phyloP scores from a whole-genome alignment of 2,888 invertebrate genomes.

The Heteromyza rotundicornis region DNA sequence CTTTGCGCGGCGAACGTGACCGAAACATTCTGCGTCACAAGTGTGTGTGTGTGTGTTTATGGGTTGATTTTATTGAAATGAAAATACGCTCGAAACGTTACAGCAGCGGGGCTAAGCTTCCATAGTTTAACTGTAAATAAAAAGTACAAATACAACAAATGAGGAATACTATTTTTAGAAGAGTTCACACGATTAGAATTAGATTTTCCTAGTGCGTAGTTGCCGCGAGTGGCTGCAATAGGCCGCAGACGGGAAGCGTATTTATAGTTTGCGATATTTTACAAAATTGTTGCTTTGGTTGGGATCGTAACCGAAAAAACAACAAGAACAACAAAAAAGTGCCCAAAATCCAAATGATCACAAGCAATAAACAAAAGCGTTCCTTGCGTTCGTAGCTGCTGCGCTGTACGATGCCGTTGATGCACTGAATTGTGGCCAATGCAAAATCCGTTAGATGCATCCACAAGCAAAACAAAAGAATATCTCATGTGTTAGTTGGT shows the following conservation, averaged over 20 bases:
- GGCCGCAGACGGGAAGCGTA: background rate
- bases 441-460: background rate
- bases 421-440: constrained; percentile 1
- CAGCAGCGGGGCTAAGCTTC: background rate
- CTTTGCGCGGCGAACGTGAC: constrained; percentile 13
- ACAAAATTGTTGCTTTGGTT: background rate
- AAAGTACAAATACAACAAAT: background rate
- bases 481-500: constrained; percentile 15
- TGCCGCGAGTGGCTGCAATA: background rate
- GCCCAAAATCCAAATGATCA: background rate
- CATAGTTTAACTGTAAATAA: background rate
- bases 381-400: background rate
- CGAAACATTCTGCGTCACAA: background rate
- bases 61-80: background rate
- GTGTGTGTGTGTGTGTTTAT: background rate
- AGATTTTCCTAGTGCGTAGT: background rate
- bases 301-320: background rate
- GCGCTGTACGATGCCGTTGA: background rate
- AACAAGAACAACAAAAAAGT: background rate
- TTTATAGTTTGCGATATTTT: background rate
- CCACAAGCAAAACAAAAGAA: background rate
- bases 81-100: background rate
- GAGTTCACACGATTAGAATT: background rate
- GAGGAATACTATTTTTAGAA: background rate
- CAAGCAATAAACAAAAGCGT: background rate